These are phyloP conservation scores for Brevimyrus niger DNA, from an alignment of 2,113 vertebrate genomes.

Conservation along the genomic window DNA sequence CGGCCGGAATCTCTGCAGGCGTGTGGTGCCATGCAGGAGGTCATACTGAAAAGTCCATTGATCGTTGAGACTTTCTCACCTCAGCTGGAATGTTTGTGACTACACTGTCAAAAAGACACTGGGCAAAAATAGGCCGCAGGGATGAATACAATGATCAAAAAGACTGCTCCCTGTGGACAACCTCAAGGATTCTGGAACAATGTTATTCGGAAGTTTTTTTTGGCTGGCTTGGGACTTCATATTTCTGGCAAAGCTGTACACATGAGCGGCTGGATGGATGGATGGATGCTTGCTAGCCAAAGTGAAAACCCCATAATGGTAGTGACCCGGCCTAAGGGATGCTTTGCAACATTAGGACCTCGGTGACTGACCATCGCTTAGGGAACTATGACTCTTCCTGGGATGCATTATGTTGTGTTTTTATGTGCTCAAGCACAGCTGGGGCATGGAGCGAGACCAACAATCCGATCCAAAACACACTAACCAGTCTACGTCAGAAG, in stretches of 20 bases:
- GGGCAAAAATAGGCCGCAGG: background rate
- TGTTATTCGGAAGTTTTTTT: background rate
- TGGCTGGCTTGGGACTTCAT: background rate
- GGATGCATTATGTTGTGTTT: background rate
- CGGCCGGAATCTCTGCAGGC: background rate
- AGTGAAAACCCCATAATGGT: background rate
- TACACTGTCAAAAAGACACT: background rate
- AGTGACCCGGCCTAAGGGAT: background rate
- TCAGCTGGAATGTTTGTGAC: background rate
- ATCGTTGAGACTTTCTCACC: background rate
- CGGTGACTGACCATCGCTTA: background rate
- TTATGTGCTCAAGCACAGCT: background rate
- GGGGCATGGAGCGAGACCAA: background rate
- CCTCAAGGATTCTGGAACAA: background rate
- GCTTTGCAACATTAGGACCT: background rate
- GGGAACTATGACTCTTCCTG: background rate
- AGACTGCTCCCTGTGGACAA: background rate
- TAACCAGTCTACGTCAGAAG: background rate
- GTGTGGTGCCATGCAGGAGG: background rate
- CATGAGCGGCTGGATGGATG: too few species aligned
- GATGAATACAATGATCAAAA: background rate
- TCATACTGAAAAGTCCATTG: background rate
- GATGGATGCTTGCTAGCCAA: background rate
- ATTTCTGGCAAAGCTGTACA: background rate
- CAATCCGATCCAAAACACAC: background rate